Conservation (phyloP, 2,888 invertebrate genomes). For the Apamea crenata region DNA sequence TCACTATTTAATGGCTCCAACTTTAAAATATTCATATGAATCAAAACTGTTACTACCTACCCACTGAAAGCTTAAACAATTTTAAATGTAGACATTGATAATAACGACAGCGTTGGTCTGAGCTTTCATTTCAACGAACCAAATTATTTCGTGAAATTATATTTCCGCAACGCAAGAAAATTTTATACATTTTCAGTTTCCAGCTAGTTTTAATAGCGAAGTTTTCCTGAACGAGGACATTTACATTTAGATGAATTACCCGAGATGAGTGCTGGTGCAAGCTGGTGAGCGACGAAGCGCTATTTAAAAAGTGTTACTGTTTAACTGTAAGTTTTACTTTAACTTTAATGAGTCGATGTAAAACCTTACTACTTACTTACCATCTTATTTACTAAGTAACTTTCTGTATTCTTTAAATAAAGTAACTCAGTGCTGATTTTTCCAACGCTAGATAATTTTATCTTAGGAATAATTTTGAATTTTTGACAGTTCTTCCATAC, state of each 20-base stretch:
- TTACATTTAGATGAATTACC: constrained; percentile 1
- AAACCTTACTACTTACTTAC: too few relatives aligned
- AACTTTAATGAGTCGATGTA: not conserved
- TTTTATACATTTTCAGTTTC: not conserved
- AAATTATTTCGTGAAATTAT: not conserved
- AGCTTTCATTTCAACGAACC: not conserved
- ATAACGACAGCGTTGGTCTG: not conserved
- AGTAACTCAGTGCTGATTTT: too few relatives aligned
- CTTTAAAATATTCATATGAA: not conserved
- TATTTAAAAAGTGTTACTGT: not conserved
- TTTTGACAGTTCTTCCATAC: too few relatives aligned
- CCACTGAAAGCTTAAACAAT: not conserved
- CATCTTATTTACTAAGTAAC: too few relatives aligned
- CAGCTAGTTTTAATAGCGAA: constrained; percentile 1
- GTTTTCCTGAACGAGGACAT: not conserved
- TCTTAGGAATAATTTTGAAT: too few relatives aligned
- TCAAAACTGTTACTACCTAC: not conserved
- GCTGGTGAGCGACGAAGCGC: not conserved
- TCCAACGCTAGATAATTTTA: too few relatives aligned
- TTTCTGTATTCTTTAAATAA: too few relatives aligned
- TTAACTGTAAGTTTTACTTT: not conserved
- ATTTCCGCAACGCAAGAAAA: not conserved
- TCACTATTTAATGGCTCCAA: not conserved
- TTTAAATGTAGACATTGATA: not conserved
- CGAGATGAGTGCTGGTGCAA: not conserved